These are phyloP conservation scores for Pelobates fuscus DNA, from an alignment of 2,113 vertebrate species.

Conservation along the genomic window DNA sequence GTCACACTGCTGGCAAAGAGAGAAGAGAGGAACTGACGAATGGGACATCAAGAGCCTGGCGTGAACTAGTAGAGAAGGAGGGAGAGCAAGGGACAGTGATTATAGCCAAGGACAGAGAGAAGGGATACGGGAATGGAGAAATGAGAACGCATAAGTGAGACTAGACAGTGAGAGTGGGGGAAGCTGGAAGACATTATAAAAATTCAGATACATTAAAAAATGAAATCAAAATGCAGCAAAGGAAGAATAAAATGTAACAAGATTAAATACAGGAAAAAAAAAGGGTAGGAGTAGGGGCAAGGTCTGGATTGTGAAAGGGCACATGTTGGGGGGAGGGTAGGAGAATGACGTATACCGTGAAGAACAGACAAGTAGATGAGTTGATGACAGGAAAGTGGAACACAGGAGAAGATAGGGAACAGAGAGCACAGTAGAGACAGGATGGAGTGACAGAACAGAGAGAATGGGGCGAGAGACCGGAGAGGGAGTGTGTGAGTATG, in stretches of 20 bases:
- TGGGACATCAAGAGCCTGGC: slow-evolving; percentile 43
- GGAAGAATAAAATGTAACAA: background rate
- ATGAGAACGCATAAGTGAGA: background rate
- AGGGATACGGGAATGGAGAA: background rate
- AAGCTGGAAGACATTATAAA: background rate
- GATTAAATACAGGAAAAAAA: background rate
- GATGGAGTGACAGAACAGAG: slow-evolving; percentile 40
- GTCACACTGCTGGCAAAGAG: slow-evolving; percentile 42
- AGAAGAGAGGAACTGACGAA: slow-evolving; percentile 27
- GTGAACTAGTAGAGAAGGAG: slow-evolving; percentile 22
- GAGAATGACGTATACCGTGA: background rate
- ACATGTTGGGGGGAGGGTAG: background rate
- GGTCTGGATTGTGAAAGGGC: background rate
- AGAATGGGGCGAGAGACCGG: slow-evolving; percentile 10
- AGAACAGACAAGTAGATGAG: too few species aligned
- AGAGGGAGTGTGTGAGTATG: background rate
- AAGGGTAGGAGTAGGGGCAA: background rate
- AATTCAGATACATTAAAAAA: background rate
- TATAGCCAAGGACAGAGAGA: slow-evolving; percentile 8
- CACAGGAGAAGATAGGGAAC: background rate
- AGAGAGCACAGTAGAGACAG: too few species aligned
- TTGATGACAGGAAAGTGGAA: background rate
- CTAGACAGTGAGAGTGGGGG: background rate
- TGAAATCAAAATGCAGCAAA: background rate
- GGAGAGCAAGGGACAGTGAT: slow-evolving; percentile 20